Evolutionary conservation across 2,797 vertebrate genomes (phyloP), one percentile per base, ranked within the genome.

Genomic region (Karalla daura): DNA sequence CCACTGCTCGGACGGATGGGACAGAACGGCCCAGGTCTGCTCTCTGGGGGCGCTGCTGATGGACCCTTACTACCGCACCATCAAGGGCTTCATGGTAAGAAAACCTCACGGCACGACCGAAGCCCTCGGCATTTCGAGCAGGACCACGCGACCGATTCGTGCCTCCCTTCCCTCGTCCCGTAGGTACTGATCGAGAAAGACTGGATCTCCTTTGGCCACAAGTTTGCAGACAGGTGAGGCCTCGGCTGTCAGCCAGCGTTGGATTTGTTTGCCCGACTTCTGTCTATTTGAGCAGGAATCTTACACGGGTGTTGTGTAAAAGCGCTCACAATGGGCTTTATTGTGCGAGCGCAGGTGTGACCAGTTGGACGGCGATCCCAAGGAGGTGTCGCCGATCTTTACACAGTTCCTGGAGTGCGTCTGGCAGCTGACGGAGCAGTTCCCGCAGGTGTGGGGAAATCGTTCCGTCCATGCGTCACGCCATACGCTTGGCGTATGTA

Each of bases 161-260:
- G 24, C 47, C 23, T 0, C n/a, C 4, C 2, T 64, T 7, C 15
- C 10, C 28, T 28, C 80, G 20, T 70, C 15, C 74, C 60, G 15
- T 70, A 99, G 98, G 96, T 99, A 63, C 94, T 99, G 87, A 96
- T 99, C 76, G 96, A 99, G 87, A 99, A 99, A 86, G 98, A 99
- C 86, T 99, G 98, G 98, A 97, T 99, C 87, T 96, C 98, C 14
- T 99, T 99, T 82, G 98, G 98, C 40, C 98, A 99, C 89, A 99
- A 99, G 85, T 99, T 98, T 94, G 95, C 96, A 60, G 97, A 99
- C 89, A 96, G 98, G 98, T 98, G 53, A 91, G 68, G 4, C 43
- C 50, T 74, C 14, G 43, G 9, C 25, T 23, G 32, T n/a, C n/a
- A n/a, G n/a, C n/a, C n/a, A n/a, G n/a, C n/a, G n/a, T n/a, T n/a